Base-by-base conservation (phyloP, 1,140 invertebrate genomes). In the Drosophila paulistorum region DNA sequence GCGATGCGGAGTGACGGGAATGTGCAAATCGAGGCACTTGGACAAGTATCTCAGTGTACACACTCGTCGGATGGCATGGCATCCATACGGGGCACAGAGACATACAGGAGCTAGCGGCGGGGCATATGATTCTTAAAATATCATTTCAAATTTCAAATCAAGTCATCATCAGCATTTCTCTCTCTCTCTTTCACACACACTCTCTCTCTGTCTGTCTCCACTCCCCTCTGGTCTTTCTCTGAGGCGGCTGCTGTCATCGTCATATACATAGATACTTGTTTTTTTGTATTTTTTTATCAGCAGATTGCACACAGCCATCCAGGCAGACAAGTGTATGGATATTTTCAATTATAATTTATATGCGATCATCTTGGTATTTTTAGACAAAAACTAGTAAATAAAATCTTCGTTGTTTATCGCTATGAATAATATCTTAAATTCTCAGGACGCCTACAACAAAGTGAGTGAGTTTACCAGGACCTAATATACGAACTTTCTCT, bases 331-430 rank as follows among this genome's bases (percentile, higher is more conserved):
- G 55, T 74, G 62, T 65, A 78, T 79, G 72, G 71, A 86, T 70
- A 79, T 71, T 87, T 83, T 83, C 84, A 86, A 86, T 89, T 89
- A 83, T 87, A 86, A 86, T 86, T 83, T 87, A 83, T 87, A 89
- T 83, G 83, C 83, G 76, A 79, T 86, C 83, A 86, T 63, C 65
- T 41, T 23, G 54, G 54, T 86, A 86, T 86, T 79, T 86, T 87
- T 83, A 86, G 77, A 64, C 71, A 55, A 75, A 70, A 51, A 20
- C 9, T 51, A 51, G 9, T 51, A 51, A 79, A 65, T 65, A 1
- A 14, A 55, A 7, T 30, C 30, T 30, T 30, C 6, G 30, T 30
- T 30, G 30, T 30, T 30, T 3, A 30, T 30, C 30, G 23, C 23
- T 26, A 26, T 26, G 23, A 26, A 26, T 23, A 23, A 23, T 23